These are phyloP conservation scores for Ceratitis capitata DNA, from an alignment of 1,140 invertebrate species.

Conservation along the genomic window DNA sequence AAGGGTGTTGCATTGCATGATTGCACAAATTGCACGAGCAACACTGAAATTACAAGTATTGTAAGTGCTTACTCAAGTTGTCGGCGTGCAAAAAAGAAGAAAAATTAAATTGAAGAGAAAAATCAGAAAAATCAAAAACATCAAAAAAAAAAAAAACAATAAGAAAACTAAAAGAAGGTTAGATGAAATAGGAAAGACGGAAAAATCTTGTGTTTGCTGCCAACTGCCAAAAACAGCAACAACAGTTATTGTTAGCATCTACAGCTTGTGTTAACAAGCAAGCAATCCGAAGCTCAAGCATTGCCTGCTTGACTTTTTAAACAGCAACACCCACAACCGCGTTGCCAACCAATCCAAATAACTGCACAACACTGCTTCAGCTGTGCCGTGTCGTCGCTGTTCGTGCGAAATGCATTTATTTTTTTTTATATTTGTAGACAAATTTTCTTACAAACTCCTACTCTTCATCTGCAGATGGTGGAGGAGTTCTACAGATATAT, in stretches of 20 bases:
- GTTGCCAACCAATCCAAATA: neutral
- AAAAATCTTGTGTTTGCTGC: neutral
- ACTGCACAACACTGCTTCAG: neutral
- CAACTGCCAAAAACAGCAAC: neutral
- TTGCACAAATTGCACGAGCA: constrained; percentile 18
- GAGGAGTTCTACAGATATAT: too few species aligned
- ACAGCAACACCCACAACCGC: neutral
- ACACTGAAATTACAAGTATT: constrained; percentile 20
- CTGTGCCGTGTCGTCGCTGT: neutral
- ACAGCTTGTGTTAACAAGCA: constrained; percentile 23
- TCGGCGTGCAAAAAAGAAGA: too few species aligned
- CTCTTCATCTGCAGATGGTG: neutral
- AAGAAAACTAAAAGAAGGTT: too few species aligned
- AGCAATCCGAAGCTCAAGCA: neutral
- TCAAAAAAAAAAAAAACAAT: too few species aligned
- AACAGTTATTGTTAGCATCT: neutral
- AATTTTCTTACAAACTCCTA: neutral
- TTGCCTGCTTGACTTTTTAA: constrained; percentile 16
- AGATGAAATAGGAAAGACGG: too few species aligned
- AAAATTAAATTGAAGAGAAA: too few species aligned
- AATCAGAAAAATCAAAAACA: too few species aligned
- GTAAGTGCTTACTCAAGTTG: constrained; percentile 8
- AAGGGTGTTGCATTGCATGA: neutral
- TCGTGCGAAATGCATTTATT: neutral
- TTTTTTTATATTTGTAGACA: neutral